Evolutionary conservation across 2,888 invertebrate genomes (phyloP), one percentile per base, ranked within the genome.

Genomic region (Polydrusus cervinus): DNA sequence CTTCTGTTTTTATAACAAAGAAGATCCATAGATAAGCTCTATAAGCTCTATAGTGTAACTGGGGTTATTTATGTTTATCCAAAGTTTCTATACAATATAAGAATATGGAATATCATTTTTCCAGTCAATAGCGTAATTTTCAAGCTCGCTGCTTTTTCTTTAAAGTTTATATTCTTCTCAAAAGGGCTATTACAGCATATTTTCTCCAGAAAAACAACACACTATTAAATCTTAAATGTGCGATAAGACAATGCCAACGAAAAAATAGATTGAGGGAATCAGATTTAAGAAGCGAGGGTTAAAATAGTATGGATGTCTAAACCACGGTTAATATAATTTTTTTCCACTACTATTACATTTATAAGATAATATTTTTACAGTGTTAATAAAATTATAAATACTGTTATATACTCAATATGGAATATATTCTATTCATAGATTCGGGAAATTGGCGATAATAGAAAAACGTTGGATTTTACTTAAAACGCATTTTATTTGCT

Each of bases 111-210:
- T 53, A 53, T 53, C 53, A 66, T 66, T 66, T 53, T 66, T 66
- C 66, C 66, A 53, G 51, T 66, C 66, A 66, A 66, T 66, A 66
- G 53, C 53, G 14, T 66, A 20, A 38, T 66, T 66, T 66, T 66
- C 66, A 25, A 16, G 53, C 38, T 53, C 38, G 40, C 38, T 66
- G 66, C 20, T 66, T 65, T 65, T 51, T 51, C 45, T 65, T 65
- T 65, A 65, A 51, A 65, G 34, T 65, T 51, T 38, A 65, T 65
- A 51, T 51, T 53, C 51, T 66, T n/a, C 53, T 34, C 51, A 51
- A 16, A 66, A 40, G 66, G 30, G 43, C 57, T 14, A 57, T 57
- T 55, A 55, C 30, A 57, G n/a, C 57, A 51, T 13, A 55, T 16
- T 57, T 57, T 38, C 34, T 55, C 11, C 14, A n/a, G 25, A 38